These are phyloP conservation scores for Entomobrya multifasciata DNA, from an alignment of 2,888 invertebrate genomes.

Conservation along the genomic window DNA sequence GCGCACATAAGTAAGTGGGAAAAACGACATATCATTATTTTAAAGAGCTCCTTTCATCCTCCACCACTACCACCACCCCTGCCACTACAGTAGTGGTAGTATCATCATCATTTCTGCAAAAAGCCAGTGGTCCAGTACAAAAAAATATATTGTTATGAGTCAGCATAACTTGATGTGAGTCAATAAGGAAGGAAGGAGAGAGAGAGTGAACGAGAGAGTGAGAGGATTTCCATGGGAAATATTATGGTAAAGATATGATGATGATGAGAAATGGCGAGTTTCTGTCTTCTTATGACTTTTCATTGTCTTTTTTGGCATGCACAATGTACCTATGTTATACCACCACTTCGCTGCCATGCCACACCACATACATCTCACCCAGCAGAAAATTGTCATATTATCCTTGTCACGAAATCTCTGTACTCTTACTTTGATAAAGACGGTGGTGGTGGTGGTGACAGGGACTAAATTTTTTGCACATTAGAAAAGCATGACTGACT, in stretches of 20 bases:
- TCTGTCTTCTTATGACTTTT: neutral
- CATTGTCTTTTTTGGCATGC: neutral
- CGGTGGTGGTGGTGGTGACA: too few species aligned
- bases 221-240: neutral
- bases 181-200: constrained; percentile 5
- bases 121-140: neutral
- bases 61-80: neutral
- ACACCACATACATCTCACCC: too few species aligned
- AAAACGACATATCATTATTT: constrained; percentile 65
- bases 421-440: too few species aligned
- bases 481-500: neutral
- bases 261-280: constrained; percentile 17
- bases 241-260: neutral
- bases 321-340: too few species aligned
- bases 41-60: constrained; percentile 27
- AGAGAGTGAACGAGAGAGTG: neutral
- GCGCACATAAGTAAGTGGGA: constrained; percentile 32
- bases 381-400: neutral
- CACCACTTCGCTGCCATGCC: too few species aligned
- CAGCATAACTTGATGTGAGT: constrained; percentile 55
- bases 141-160: constrained; percentile 33
- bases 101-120: neutral
- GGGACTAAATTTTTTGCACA: neutral
- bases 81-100: too few species aligned
- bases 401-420: neutral